Conservation (phyloP, 2,113 vertebrate genomes). For the Paracanthobrama guichenoti region DNA sequence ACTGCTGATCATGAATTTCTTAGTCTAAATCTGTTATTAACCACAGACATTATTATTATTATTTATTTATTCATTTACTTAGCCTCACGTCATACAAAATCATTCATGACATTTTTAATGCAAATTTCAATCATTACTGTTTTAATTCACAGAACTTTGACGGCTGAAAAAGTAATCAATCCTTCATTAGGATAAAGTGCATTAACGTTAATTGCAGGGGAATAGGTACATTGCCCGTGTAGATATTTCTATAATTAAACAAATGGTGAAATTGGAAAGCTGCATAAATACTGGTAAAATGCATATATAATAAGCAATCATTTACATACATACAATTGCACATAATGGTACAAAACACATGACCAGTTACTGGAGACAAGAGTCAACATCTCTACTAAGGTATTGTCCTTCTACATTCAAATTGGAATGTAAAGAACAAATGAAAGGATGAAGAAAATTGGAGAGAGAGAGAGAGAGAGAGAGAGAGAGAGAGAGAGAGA, state of each 20-base stretch:
- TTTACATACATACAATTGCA: conserved; percentile 11
- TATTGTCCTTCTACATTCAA: conserved; percentile 37
- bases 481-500: conserved; percentile 13
- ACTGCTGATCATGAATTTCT: too few species aligned
- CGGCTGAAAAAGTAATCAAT: background rate
- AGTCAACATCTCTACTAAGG: conserved; percentile 24
- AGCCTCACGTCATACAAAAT: background rate
- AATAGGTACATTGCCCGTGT: background rate
- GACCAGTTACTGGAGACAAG: background rate
- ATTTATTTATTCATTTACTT: background rate
- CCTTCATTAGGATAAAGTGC: background rate
- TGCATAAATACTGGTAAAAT: background rate
- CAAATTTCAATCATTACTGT: background rate
- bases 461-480: conserved; percentile 16
- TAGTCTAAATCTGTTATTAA: background rate
- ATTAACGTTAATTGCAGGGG: background rate
- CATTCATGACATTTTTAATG: background rate
- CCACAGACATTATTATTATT: background rate
- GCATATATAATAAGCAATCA: background rate
- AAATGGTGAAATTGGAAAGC: background rate
- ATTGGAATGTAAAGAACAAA: conserved; percentile 31
- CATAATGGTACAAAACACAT: background rate
- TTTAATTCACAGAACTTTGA: background rate
- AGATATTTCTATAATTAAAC: background rate
- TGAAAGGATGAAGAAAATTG: conserved; percentile 48